Percentiles rank a stretch among this genome's conserved stretches.
Evolutionary conservation across 2,888 invertebrate species (phyloP).

Genomic region (Callosobruchus maculatus): DNA sequence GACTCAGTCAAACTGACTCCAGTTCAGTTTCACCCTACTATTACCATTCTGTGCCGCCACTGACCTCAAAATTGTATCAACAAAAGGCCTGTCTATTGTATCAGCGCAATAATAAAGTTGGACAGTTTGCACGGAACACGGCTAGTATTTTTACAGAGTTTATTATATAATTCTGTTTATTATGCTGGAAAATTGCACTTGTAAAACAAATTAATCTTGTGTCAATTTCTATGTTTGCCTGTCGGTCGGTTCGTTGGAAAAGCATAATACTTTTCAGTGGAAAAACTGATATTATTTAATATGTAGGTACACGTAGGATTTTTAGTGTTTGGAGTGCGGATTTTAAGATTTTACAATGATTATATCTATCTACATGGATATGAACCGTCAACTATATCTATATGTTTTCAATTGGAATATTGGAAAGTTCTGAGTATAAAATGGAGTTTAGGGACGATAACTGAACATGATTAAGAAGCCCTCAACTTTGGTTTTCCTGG

Average conservation of each 20-base stretch:
- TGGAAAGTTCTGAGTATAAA: too few species aligned
- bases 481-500: too few species aligned
- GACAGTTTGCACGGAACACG: not conserved
- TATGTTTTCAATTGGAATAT: too few species aligned
- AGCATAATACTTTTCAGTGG: too few species aligned
- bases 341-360: too few species aligned
- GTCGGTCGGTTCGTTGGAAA: not conserved
- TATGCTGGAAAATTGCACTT: not conserved
- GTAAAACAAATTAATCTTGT: not conserved
- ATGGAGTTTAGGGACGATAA: too few species aligned
- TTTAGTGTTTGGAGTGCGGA: too few species aligned
- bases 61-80: not conserved
- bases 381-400: too few species aligned
- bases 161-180: not conserved
- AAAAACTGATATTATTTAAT: not conserved
- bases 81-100: not conserved
- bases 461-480: too few species aligned
- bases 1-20: too few species aligned
- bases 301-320: not conserved
- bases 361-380: too few species aligned
- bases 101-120: not conserved
- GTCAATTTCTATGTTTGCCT: not conserved
- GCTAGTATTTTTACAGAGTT: not conserved
- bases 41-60: not conserved
- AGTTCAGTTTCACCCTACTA: too few species aligned